Base-by-base conservation (phyloP, 2,888 invertebrate species). In the Therioaphis trifolii region DNA sequence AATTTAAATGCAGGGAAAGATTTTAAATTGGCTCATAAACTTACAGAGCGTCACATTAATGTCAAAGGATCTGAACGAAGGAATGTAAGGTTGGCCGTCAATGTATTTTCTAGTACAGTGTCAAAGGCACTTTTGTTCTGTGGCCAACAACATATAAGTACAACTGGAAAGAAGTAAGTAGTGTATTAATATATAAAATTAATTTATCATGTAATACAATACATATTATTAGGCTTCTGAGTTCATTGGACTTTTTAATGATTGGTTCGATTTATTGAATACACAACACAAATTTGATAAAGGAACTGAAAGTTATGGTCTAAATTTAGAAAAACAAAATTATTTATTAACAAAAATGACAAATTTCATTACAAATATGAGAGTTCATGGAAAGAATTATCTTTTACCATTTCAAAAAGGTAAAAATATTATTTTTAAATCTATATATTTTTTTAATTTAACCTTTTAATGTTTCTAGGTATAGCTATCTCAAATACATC, bases 161-260 rank as follows among this genome's bases (percentile, higher is more conserved):
- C 52, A 55, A 55, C 21, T 55, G 52, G 52, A 55, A 55, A 55
- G 52, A 55, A 55, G n/a, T 55, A 55, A 55, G n/a, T 21, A n/a
- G n/a, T n/a, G 7, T 55, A 55, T n/a, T 55, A n/a, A 7, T 55
- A 55, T n/a, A 18, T n/a, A n/a, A n/a, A n/a, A n/a, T 55, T 55
- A 55, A 55, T 55, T 55, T 55, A 55, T 55, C n/a, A 55, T 55
- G 2, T n/a, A n/a, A 18, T 55, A 55, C 21, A 18, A 15, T 52
- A n/a, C 0, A 15, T 52, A n/a, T 1, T n/a, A n/a, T n/a, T 55
- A 55, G 52, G 52, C 52, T 55, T 55, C 52, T n/a, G n/a, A 55
- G 18, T 5, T 55, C 52, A n/a, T n/a, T n/a, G n/a, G n/a, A n/a
- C n/a, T n/a, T n/a, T n/a, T n/a, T n/a, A n/a, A n/a, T n/a, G n/a